Conservation (phyloP, 2,113 vertebrate species). For the Pelmatolapia mariae region DNA sequence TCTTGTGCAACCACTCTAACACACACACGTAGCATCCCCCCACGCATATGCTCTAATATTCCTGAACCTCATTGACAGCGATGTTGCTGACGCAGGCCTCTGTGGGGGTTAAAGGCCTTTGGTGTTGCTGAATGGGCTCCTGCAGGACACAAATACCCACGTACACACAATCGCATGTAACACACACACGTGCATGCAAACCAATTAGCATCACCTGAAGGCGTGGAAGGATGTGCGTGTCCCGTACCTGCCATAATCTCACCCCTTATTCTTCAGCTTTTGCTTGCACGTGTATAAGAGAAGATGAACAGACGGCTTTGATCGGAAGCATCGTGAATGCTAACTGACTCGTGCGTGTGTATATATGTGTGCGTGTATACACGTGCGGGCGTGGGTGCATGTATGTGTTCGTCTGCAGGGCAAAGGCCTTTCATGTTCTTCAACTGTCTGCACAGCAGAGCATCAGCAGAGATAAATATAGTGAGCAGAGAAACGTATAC, state of each 20-base stretch:
- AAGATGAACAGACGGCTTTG: constrained; percentile 2
- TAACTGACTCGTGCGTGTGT: not conserved
- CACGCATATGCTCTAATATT: constrained; percentile 32
- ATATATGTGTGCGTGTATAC: not conserved
- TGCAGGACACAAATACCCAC: not conserved
- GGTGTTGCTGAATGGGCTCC: constrained; percentile 41
- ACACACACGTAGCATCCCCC: not conserved
- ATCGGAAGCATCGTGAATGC: not conserved
- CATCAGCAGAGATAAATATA: not conserved
- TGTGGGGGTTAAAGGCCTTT: constrained; percentile 29
- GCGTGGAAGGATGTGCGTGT: not conserved
- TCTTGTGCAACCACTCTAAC: not conserved
- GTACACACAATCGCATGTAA: not conserved
- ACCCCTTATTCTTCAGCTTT: not conserved
- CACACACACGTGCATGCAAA: not conserved
- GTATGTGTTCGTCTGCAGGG: constrained; percentile 10
- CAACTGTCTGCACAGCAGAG: constrained; percentile 5
- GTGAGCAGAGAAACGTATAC: not conserved
- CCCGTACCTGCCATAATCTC: not conserved
- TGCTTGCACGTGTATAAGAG: not conserved
- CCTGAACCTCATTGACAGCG: constrained; percentile 23
- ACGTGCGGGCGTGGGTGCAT: not conserved
- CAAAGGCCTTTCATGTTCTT: constrained; percentile 24
- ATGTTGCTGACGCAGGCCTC: constrained; percentile 53
- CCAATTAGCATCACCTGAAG: not conserved